Percentiles rank a stretch among this genome's conserved stretches.
Conservation (phyloP, 2,797 vertebrate genomes). For the Myoxocephalus aenaeus region DNA sequence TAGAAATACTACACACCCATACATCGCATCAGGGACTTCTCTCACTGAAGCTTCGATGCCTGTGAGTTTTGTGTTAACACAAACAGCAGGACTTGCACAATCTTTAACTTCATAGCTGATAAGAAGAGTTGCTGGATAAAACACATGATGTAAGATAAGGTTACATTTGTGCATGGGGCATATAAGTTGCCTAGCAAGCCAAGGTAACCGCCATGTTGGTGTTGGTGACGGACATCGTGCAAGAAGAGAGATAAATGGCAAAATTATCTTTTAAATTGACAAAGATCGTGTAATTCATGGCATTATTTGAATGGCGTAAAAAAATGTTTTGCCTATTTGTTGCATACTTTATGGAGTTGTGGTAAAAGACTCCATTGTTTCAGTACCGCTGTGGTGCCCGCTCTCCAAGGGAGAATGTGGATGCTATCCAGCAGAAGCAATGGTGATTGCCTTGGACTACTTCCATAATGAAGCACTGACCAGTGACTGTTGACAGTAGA, state of each 20-base stretch:
- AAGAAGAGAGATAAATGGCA: background rate
- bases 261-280: background rate
- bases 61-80: too few species aligned
- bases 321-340: background rate
- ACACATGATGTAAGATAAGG: too few species aligned
- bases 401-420: slow-evolving; percentile 32
- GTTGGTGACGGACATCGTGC: background rate
- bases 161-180: too few species aligned
- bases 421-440: slow-evolving; percentile 38
- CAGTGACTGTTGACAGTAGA: slow-evolving; percentile 23
- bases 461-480: slow-evolving; percentile 41
- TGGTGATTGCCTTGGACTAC: slow-evolving; percentile 38
- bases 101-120: too few species aligned
- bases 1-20: too few species aligned
- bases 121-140: too few species aligned
- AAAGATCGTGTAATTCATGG: background rate
- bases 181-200: background rate
- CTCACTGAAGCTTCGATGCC: too few species aligned
- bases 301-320: background rate
- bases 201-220: background rate
- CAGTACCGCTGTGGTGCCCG: background rate
- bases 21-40: too few species aligned
- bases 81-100: too few species aligned
- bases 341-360: background rate
- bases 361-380: slow-evolving; percentile 1